Conservation (phyloP, 1,140 invertebrate species). For the Eueides isabella region DNA sequence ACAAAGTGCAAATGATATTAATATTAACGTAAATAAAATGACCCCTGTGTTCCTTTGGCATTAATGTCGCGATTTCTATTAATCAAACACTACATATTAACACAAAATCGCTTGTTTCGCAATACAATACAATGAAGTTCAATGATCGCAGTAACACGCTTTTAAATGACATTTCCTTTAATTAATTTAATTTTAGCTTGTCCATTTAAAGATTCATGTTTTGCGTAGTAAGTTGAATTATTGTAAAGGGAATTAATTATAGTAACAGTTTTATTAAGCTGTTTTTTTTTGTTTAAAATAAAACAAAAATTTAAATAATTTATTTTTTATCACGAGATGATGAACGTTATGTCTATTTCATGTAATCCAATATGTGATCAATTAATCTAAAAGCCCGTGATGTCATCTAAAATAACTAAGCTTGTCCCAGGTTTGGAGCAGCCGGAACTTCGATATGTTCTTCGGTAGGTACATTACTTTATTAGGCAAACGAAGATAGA, state of each 20-base stretch:
- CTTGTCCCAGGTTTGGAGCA: conserved; percentile 59
- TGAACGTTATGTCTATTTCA: conserved; percentile 38
- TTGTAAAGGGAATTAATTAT: not conserved
- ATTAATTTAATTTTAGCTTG: not conserved
- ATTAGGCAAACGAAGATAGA: conserved; percentile 39
- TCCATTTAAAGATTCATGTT: not conserved
- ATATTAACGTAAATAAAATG: conserved; percentile 3
- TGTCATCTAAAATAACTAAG: conserved; percentile 59
- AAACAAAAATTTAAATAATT: too few species aligned
- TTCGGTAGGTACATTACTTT: conserved; percentile 51
- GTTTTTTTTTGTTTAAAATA: too few species aligned
- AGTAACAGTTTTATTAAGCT: too few species aligned
- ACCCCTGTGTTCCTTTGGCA: conserved; percentile 8
- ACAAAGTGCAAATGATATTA: not conserved
- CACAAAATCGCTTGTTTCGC: conserved; percentile 55
- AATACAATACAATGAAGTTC: conserved; percentile 67
- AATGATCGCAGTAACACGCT: conserved; percentile 52
- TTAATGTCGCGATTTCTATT: conserved; percentile 63
- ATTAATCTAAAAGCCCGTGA: conserved; percentile 57
- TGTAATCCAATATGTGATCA: conserved; percentile 68
- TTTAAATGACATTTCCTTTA: conserved; percentile 24
- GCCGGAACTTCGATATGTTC: conserved; percentile 59
- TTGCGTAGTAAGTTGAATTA: conserved; percentile 8
- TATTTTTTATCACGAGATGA: too few species aligned
- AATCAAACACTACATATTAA: conserved; percentile 47